phyloP scores from a whole-genome alignment of 2,797 vertebrate species.

The Sebastes minor region DNA sequence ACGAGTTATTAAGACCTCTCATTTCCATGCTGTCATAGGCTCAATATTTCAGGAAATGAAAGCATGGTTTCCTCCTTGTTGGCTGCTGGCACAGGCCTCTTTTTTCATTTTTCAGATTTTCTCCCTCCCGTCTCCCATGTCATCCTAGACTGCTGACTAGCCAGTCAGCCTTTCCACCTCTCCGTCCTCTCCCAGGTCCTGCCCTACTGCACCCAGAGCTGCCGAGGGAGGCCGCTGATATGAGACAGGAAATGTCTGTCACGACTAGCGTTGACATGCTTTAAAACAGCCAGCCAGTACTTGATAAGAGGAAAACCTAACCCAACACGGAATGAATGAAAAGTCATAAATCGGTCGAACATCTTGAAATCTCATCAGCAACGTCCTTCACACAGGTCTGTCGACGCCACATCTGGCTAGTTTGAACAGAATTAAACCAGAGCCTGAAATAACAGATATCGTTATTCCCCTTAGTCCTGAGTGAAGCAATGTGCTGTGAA shows the following conservation, averaged over 20 bases:
- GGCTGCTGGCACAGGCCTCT: not conserved
- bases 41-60: conserved; percentile 60
- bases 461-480: conserved; percentile 51
- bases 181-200: conserved; percentile 5
- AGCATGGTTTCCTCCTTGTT: conserved; percentile 47
- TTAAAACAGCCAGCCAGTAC: conserved; percentile 33
- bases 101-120: conserved; percentile 31
- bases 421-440: conserved; percentile 28
- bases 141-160: conserved; percentile 29
- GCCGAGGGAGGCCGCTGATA: conserved; percentile 36
- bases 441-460: conserved; percentile 71
- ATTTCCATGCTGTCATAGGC: conserved; percentile 62
- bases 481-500: conserved; percentile 45
- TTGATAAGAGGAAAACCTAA: conserved; percentile 36
- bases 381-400: conserved; percentile 10
- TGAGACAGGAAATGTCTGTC: conserved; percentile 64
- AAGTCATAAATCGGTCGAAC: conserved; percentile 47
- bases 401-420: conserved; percentile 19
- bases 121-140: conserved; percentile 16
- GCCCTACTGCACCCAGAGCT: conserved; percentile 28
- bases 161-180: conserved; percentile 38
- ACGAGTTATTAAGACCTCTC: conserved; percentile 23
- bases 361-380: conserved; percentile 52
- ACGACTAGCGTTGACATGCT: conserved; percentile 22
- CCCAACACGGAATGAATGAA: conserved; percentile 49